Evolutionary conservation across 1,140 invertebrate genomes (phyloP), one percentile per base, ranked within the genome.

Genomic region (Ceratina japonica): DNA sequence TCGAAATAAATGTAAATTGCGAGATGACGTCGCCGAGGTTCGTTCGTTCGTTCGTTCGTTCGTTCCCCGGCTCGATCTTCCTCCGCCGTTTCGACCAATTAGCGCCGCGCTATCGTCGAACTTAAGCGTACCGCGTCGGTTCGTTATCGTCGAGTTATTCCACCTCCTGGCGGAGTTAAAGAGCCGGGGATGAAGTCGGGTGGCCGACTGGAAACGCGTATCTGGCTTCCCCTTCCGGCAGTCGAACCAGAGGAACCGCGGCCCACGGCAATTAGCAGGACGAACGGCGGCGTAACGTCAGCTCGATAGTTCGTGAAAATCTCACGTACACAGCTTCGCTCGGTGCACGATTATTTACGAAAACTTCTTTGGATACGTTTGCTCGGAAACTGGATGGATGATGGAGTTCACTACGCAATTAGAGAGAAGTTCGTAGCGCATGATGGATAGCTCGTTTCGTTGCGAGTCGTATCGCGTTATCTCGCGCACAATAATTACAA

Each of bases 1-100:
- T 54, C 18, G 66, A 54, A 56, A 70, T 58, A 70, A 70, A 70
- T 70, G 51, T 70, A 70, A 70, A 70, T 70, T 70, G 66, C 22
- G 52, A 70, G 51, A 7, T 70, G 66, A 70, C 24, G 13, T 27
- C 66, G 62, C 10, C 31, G n/a, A 49, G 27, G 20, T 52, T 15
- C 8, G 15, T 18, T 61, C 8, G 2, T 24, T 5, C n/a, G n/a
- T n/a, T n/a, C n/a, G n/a, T n/a, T n/a, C n/a, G n/a, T n/a, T n/a
- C n/a, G n/a, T n/a, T n/a, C n/a, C n/a, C n/a, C n/a, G n/a, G n/a
- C n/a, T n/a, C 10, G 37, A 44, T 15, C 52, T 16, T 10, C 49
- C 3, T 12, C 24, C 16, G 2, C 10, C 52, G 49, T 20, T 27
- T 52, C 65, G 66, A 54, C 51, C 66, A 70, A 69, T 70, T 58